phyloP scores from a whole-genome alignment of 2,797 vertebrate genomes.

The Tapirus indicus region DNA sequence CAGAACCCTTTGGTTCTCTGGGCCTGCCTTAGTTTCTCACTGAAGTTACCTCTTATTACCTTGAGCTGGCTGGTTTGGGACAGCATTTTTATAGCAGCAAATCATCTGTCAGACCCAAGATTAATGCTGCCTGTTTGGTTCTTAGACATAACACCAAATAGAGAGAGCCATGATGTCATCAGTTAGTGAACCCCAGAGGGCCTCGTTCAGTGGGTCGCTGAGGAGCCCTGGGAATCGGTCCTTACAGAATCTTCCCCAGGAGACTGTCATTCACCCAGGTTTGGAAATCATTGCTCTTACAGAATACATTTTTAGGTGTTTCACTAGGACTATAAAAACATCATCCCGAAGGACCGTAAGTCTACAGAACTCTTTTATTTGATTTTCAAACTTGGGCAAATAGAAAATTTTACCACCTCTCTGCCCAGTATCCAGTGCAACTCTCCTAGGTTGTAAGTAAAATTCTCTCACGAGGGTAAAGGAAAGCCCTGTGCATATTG shows the following conservation, averaged over 20 bases:
- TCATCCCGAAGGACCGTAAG: neutral
- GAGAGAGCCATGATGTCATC: neutral
- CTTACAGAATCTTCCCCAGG: neutral
- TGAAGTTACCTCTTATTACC: neutral
- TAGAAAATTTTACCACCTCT: neutral
- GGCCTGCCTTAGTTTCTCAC: neutral
- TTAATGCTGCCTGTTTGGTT: neutral
- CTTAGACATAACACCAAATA: neutral
- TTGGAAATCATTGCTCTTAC: neutral
- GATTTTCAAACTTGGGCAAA: neutral
- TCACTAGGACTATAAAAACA: slow-evolving; percentile 11
- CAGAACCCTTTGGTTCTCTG: neutral
- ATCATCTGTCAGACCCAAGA: neutral
- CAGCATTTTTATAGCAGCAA: slow-evolving; percentile 39
- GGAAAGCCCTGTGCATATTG: neutral
- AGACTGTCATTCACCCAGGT: neutral
- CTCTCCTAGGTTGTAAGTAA: neutral
- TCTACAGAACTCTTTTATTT: slow-evolving; percentile 59
- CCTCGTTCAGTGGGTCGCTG: neutral
- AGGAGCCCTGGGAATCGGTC: neutral
- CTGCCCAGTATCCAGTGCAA: neutral
- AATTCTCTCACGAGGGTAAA: neutral
- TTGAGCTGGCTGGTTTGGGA: neutral
- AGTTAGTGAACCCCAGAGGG: neutral
- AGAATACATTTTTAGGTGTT: slow-evolving; percentile 13